phyloP scores from a whole-genome alignment of 2,113 vertebrate genomes.

The Trogon melanurus region DNA sequence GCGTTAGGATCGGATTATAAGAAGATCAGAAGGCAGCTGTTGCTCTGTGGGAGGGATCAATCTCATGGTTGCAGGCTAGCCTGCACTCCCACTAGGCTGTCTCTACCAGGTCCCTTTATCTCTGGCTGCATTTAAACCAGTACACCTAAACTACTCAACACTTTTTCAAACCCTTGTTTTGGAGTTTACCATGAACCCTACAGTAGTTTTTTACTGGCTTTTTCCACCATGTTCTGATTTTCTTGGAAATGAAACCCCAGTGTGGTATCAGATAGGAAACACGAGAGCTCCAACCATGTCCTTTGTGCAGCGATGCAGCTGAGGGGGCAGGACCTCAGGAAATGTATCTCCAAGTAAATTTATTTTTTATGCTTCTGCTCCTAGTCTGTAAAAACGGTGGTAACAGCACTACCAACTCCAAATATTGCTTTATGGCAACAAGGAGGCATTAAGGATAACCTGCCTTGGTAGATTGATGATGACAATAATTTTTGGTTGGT shows the following conservation, averaged over 20 bases:
- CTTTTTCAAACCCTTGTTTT: background rate
- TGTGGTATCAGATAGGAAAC: background rate
- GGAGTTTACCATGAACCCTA: background rate
- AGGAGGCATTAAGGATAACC: background rate
- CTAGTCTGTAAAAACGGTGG: background rate
- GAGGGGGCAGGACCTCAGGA: background rate
- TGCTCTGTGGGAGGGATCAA: background rate
- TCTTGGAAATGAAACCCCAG: background rate
- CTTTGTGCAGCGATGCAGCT: background rate
- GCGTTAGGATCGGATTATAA: background rate
- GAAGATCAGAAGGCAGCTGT: slow-evolving; percentile 25
- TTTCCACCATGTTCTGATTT: background rate
- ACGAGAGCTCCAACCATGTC: background rate
- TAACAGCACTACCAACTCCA: background rate
- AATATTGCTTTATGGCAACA: background rate
- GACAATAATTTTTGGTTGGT: background rate
- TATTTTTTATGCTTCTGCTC: background rate
- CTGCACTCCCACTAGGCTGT: background rate
- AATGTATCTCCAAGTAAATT: background rate
- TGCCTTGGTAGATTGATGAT: background rate
- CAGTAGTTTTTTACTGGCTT: background rate
- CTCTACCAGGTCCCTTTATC: background rate
- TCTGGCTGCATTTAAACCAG: background rate
- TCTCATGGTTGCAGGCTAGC: background rate
- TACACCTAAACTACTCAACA: background rate